phyloP scores from a whole-genome alignment of 1,140 invertebrate genomes.

The Trissolcus basalis region DNA sequence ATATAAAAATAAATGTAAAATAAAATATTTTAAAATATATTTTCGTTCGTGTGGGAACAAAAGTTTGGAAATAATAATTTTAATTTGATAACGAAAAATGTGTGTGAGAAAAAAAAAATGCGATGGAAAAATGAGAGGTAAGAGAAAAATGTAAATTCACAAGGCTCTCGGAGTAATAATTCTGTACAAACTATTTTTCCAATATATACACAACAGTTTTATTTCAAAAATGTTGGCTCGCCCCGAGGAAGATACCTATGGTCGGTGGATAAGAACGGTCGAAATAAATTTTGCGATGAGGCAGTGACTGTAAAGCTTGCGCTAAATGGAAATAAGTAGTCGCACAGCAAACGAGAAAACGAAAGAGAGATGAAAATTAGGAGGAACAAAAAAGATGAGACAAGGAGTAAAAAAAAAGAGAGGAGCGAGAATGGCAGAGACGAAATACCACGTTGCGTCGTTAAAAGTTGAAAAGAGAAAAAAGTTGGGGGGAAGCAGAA shows the following conservation, averaged over 20 bases:
- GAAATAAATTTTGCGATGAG: conserved; percentile 61
- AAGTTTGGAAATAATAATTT: background rate
- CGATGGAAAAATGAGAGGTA: background rate
- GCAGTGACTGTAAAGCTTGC: conserved; percentile 56
- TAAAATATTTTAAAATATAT: too few relatives aligned
- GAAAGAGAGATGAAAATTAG: conserved; percentile 10
- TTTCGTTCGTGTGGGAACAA: too few relatives aligned
- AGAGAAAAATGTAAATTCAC: background rate
- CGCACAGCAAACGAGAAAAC: conserved; percentile 27
- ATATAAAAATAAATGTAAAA: too few relatives aligned
- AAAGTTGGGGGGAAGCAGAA: too few relatives aligned
- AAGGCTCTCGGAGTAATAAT: conserved; percentile 14
- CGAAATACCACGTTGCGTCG: background rate
- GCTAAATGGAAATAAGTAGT: conserved; percentile 61
- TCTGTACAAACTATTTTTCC: conserved; percentile 32
- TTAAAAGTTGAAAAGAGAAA: too few relatives aligned
- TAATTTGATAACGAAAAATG: background rate
- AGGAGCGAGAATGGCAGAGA: background rate
- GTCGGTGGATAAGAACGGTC: conserved; percentile 57
- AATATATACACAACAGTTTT: conserved; percentile 26
- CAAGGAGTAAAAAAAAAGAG: background rate
- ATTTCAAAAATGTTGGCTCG: conserved; percentile 14
- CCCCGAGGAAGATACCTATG: conserved; percentile 39
- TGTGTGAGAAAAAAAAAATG: background rate
- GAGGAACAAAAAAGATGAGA: conserved; percentile 4